A percentile compares a stretch with the other conserved stretches of the same genome.
Evolutionary conservation across 1,140 invertebrate species (phyloP).

Genomic region (Platyura marginata): DNA sequence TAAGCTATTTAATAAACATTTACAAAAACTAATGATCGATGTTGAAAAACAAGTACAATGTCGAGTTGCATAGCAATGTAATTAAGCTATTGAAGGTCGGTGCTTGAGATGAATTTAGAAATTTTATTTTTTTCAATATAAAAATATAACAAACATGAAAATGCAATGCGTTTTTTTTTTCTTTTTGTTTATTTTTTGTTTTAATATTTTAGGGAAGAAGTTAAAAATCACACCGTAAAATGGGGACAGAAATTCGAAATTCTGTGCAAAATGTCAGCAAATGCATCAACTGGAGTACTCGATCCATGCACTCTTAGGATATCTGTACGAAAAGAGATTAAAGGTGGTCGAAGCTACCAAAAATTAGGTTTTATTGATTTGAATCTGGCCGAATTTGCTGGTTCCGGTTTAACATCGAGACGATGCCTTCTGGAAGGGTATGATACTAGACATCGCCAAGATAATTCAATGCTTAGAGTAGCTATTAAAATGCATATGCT

Average conservation of each 20-base stretch:
- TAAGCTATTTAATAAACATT: too few relatives aligned
- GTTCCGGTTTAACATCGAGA: constrained; percentile 65
- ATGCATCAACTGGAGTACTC: constrained; percentile 79
- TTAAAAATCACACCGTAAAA: constrained; percentile 77
- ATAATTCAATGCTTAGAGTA: constrained; percentile 88
- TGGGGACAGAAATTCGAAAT: constrained; percentile 86
- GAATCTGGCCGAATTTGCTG: constrained; percentile 91
- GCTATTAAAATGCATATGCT: constrained; percentile 85
- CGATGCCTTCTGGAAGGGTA: constrained; percentile 89
- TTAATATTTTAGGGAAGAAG: constrained; percentile 63
- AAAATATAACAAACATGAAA: not conserved
- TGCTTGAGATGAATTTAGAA: not conserved
- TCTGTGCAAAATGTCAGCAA: constrained; percentile 92
- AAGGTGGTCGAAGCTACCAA: constrained; percentile 76
- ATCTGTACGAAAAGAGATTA: constrained; percentile 84
- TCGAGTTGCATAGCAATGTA: not conserved
- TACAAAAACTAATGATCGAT: too few relatives aligned
- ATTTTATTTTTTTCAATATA: not conserved
- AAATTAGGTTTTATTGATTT: constrained; percentile 94
- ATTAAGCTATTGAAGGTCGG: not conserved
- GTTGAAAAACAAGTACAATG: too few relatives aligned
- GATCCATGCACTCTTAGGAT: constrained; percentile 82
- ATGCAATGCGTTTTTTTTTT: not conserved
- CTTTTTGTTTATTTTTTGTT: constrained; percentile 10
- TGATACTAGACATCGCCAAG: constrained; percentile 72